phyloP scores from a whole-genome alignment of 2,113 vertebrate species.

The Psittacula cyanocephala region DNA sequence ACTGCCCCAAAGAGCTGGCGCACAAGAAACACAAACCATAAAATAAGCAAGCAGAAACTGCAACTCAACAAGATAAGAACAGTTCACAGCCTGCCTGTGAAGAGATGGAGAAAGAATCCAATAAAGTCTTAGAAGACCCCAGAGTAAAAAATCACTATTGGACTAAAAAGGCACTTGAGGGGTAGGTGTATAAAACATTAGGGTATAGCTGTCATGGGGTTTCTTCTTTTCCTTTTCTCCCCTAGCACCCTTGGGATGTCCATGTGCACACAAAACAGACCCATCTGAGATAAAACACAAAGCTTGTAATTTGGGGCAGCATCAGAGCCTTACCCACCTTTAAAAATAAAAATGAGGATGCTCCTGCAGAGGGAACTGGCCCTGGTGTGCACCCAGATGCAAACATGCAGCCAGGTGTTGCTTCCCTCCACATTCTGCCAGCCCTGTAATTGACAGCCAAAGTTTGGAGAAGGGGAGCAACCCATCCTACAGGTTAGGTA shows the following conservation, averaged over 20 bases:
- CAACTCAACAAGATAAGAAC: not conserved
- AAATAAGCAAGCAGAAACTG: not conserved
- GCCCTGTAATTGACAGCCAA: not conserved
- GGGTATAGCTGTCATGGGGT: not conserved
- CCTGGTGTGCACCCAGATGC: not conserved
- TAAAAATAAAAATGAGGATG: not conserved
- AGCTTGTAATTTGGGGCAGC: not conserved
- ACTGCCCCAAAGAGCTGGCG: not conserved
- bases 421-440: not conserved
- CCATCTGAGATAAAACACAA: not conserved
- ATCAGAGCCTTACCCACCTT: not conserved
- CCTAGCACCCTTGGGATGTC: not conserved
- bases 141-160: not conserved
- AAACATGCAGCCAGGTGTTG: accelerated
- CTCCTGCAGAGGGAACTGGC: not conserved
- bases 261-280: not conserved
- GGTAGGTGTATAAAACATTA: not conserved
- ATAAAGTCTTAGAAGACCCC: not conserved
- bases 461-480: not conserved
- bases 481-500: not conserved
- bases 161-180: not conserved
- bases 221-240: not conserved
- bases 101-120: not conserved
- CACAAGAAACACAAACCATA: not conserved
- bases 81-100: not conserved